Base-by-base conservation (phyloP, 2,113 vertebrate species). In the Maccullochella peelii region DNA sequence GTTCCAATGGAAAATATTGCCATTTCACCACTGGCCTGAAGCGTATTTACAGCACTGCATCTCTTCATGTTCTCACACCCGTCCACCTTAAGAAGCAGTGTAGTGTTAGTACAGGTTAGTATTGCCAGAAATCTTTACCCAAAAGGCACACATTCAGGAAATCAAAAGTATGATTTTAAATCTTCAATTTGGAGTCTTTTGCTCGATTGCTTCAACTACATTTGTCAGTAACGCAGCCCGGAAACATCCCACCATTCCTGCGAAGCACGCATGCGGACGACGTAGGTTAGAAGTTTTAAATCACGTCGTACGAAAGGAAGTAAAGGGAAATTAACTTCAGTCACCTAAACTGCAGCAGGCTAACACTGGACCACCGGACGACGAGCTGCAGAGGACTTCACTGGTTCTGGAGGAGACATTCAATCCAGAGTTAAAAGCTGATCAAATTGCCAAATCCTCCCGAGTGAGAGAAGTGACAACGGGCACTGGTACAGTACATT, bases 1-100 rank as follows among this genome's bases (percentile, higher is more conserved):
- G 90, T 78, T 73, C 89, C 89, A 95, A 92, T 87, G 93, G 90
- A 47, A 77, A 65, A 88, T 16, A 93, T 93, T 79, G 42, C 73
- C 84, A 57, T 65, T 61, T 88, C 93, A 94, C 95, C 86, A 83
- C 23, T 44, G 79, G 74, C 73, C 58, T 38, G 63, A 75, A 79
- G 88, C 83, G 0, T 81, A 92, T 89, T 77, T 88, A 92, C 91
- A 89, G 85, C 82, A 9, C 27, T 20, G 58, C 72, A 8, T 49
- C 69, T 76, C 75, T 36, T 65, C 67, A 40, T 47, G 36, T 30
- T 38, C n/a, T 61, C 55, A 49, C 59, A 16, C 44, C 5, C 15
- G 30, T 59, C 69, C 10, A 1, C 68, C 38, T 44, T 38, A 18
- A 49, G 70, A 76, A 76, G 81, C 81, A 57, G 72, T 38, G 74